Evolutionary conservation across 2,797 vertebrate species (phyloP), one percentile per base, ranked within the genome.

Genomic region (Chrysocyon brachyurus): DNA sequence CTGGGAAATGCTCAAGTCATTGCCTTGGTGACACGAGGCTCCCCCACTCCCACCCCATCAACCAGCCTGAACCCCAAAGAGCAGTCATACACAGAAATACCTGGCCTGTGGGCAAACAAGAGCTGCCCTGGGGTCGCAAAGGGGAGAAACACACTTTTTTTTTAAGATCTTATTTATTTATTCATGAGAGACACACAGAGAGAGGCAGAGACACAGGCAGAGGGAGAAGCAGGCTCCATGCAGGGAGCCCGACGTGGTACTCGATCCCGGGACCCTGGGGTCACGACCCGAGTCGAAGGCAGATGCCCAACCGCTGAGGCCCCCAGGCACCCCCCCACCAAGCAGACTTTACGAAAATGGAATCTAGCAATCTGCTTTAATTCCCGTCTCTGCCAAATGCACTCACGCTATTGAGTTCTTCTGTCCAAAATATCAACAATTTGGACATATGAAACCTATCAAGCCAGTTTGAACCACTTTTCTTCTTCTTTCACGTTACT

Each of bases 21-120:
- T 49, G 2, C 36, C 31, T 66, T 5, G 0, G 8, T 28, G 22
- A 64, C 40, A 87, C 22, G 12, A 87, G 31, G 10, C 36, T 19
- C 12, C 46, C 11, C 63, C 40, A 40, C 40, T 40, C 40, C 40
- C 40, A 7, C 40, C 40, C 40, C 33, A 36, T 40, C 63, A n/a
- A 24, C 11, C 49, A 66, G 24, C 12, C 59, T 31, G 85, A 57
- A 14, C 7, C 64, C 61, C 6, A 24, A 19, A 66, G 28, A 61
- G 28, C 9, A 14, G 49, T 36, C 22, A 82, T 10, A 14, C 5
- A 0, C 0, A 33, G 22, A n/a, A 73, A 77, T 14, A 22, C 17
- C 16, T 2, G 24, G 15, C 9, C 84, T 82, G 5, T 78, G 31
- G 14, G 49, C 16, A 33, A 82, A 49, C 6, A 26, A 54, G 1